phyloP scores from a whole-genome alignment of 2,888 invertebrate genomes.

The Spatulosminthurus flaviceps region DNA sequence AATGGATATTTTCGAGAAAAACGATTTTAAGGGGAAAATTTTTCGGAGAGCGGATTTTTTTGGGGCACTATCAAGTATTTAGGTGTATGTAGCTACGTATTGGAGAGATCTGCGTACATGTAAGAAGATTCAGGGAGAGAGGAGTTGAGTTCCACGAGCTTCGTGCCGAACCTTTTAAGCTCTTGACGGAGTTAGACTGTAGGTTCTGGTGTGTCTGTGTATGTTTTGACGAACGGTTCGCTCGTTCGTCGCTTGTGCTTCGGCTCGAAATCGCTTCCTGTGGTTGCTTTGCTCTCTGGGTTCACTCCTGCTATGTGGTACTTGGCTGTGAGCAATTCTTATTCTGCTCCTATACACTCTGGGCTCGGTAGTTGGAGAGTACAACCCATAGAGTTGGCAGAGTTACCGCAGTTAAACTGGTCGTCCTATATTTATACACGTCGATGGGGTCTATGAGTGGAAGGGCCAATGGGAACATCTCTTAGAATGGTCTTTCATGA shows the following conservation, averaged over 20 bases:
- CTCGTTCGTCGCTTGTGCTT: conserved; percentile 26
- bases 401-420: conserved; percentile 30
- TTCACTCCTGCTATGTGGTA: conserved; percentile 24
- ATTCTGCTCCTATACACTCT: conserved; percentile 12
- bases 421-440: conserved; percentile 48
- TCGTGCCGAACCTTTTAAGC: background rate
- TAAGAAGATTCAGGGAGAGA: background rate
- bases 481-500: conserved; percentile 51
- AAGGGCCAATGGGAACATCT: conserved; percentile 52
- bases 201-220: background rate
- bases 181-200: conserved; percentile 7
- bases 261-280: conserved; percentile 35
- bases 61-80: too few species aligned
- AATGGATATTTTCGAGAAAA: too few species aligned
- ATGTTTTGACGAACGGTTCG: background rate
- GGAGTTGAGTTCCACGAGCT: background rate
- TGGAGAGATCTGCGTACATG: background rate
- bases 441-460: conserved; percentile 54
- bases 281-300: background rate
- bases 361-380: conserved; percentile 9
- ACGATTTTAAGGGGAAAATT: too few species aligned
- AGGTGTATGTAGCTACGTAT: background rate
- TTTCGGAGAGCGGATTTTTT: too few species aligned
- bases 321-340: background rate
- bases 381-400: conserved; percentile 13